These are phyloP conservation scores for Dicyrtomina minuta DNA, from an alignment of 2,888 invertebrate genomes.

Conservation along the genomic window DNA sequence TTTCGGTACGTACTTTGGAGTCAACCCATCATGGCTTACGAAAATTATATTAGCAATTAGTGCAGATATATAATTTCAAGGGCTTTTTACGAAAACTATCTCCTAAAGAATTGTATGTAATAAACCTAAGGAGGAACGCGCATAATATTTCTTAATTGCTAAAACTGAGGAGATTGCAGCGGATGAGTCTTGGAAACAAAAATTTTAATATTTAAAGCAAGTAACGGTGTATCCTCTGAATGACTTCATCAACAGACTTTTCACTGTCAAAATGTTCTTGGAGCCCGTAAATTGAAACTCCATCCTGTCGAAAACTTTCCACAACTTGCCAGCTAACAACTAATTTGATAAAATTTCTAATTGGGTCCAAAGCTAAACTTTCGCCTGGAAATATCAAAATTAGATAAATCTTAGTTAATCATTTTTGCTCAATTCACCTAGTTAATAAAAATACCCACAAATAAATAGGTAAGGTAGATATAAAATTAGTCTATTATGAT, in stretches of 20 bases:
- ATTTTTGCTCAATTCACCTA: background rate
- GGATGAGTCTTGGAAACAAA: too few species aligned
- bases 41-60: too few species aligned
- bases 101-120: too few species aligned
- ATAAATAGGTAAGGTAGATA: background rate
- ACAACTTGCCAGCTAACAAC: conserved; percentile 79
- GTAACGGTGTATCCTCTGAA: conserved; percentile 44
- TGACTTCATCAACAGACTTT: conserved; percentile 41
- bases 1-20: too few species aligned
- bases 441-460: background rate
- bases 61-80: too few species aligned
- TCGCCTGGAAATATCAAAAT: conserved; percentile 66
- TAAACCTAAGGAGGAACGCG: too few species aligned
- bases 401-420: too few species aligned
- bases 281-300: conserved; percentile 59
- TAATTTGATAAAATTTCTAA: conserved; percentile 79
- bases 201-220: background rate
- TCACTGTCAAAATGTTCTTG: conserved; percentile 57
- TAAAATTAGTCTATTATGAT: too few species aligned
- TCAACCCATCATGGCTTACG: too few species aligned
- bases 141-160: too few species aligned
- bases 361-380: conserved; percentile 81
- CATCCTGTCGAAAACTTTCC: conserved; percentile 60
- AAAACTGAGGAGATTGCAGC: too few species aligned
- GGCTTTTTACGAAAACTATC: too few species aligned